A percentile compares a stretch with the other conserved stretches of the same genome.
These are phyloP conservation scores for Thunnus maccoyii DNA, from an alignment of 2,113 vertebrate genomes.

Conservation along the genomic window DNA sequence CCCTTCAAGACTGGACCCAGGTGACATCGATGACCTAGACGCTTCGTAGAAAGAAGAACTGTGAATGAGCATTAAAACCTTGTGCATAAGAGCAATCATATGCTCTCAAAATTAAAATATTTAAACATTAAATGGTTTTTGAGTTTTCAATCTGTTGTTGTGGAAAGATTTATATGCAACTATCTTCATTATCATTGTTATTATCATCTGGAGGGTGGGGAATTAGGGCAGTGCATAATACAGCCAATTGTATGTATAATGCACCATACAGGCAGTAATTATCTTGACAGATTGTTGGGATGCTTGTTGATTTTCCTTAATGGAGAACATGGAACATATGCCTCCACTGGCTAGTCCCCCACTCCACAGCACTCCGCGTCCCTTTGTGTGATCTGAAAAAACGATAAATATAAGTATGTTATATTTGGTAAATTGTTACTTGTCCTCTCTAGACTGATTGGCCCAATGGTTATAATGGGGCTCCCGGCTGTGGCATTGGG, in stretches of 20 bases:
- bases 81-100: neutral
- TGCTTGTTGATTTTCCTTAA: neutral
- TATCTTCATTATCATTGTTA: too few relatives aligned
- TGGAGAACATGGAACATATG: neutral
- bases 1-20: slow-evolving; percentile 11
- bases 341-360: neutral
- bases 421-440: neutral
- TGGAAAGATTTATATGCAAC: neutral
- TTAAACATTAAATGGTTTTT: neutral
- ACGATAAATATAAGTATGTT: too few relatives aligned
- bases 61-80: neutral
- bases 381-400: too few relatives aligned
- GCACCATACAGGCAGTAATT: neutral
- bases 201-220: too few relatives aligned
- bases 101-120: neutral
- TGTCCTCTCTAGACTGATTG: neutral
- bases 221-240: too few relatives aligned
- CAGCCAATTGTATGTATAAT: neutral
- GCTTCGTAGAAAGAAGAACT: neutral
- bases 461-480: neutral
- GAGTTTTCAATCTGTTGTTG: neutral
- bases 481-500: neutral
- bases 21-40: neutral
- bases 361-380: too few relatives aligned
- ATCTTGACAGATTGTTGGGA: neutral